Conservation (phyloP, 2,113 vertebrate genomes). For the Xiphophorus maculatus region DNA sequence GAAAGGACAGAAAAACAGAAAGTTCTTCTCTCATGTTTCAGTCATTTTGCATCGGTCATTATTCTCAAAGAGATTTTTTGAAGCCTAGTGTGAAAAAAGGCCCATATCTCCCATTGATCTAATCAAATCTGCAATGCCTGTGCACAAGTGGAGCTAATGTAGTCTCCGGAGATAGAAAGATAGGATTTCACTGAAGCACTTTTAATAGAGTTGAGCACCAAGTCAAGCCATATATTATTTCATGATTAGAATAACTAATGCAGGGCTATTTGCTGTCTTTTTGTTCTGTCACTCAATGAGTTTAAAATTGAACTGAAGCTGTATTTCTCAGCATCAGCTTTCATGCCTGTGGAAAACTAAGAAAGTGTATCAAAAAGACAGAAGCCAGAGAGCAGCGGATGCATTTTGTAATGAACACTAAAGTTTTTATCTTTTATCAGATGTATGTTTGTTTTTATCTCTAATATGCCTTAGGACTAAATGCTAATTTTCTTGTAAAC, state of each 20-base stretch:
- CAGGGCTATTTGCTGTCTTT: background rate
- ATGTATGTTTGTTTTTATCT: constrained; percentile 37
- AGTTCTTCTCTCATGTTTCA: constrained; percentile 56
- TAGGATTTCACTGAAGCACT: constrained; percentile 22
- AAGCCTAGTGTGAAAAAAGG: constrained; percentile 27
- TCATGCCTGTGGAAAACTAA: constrained; percentile 18
- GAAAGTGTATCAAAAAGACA: background rate
- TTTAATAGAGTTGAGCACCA: constrained; percentile 40
- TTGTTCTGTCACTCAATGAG: background rate
- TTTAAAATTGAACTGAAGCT: constrained; percentile 8
- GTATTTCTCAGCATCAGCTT: background rate
- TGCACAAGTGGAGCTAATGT: constrained; percentile 28
- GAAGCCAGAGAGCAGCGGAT: constrained; percentile 24
- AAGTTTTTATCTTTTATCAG: constrained; percentile 49
- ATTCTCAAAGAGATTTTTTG: constrained; percentile 31
- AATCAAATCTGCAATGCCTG: constrained; percentile 56
- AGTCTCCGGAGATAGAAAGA: constrained; percentile 23
- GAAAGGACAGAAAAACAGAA: constrained; percentile 5
- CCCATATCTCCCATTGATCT: constrained; percentile 43
- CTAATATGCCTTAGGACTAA: constrained; percentile 26
- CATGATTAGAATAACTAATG: background rate
- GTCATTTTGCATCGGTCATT: constrained; percentile 18
- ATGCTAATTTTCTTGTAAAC: constrained; percentile 21
- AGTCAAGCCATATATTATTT: constrained; percentile 31
- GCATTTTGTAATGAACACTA: constrained; percentile 37